Percentiles rank a stretch among this genome's conserved stretches.
Evolutionary conservation across 1,140 invertebrate genomes (phyloP).

Genomic region (Drosophila aff.): DNA sequence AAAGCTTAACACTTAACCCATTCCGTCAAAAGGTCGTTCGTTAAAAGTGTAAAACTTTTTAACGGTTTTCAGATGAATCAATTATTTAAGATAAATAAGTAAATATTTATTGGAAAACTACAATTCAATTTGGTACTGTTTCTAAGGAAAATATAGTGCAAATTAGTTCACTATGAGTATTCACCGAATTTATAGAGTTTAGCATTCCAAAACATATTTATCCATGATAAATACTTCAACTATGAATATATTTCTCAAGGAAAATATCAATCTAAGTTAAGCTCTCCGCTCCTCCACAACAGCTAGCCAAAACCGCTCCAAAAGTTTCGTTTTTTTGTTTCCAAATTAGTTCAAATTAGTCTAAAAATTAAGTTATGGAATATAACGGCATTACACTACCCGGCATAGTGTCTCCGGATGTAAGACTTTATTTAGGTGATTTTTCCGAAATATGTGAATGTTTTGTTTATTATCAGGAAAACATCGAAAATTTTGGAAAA

Average conservation of each 20-base stretch:
- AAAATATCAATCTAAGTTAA: neutral
- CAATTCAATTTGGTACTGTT: neutral
- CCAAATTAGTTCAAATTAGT: conserved; percentile 7
- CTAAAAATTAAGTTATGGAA: conserved; percentile 17
- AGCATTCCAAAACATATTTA: too few relatives aligned
- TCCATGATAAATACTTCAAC: conserved; percentile 16
- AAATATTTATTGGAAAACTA: neutral
- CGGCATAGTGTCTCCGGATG: conserved; percentile 29
- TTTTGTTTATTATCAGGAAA: conserved; percentile 5
- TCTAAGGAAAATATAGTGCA: neutral
- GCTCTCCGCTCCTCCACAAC: conserved; percentile 2
- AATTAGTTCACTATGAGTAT: too few relatives aligned
- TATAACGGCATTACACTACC: conserved; percentile 10
- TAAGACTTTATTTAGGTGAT: neutral
- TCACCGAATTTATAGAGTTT: neutral
- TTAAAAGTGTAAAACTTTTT: neutral
- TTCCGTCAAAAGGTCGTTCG: neutral
- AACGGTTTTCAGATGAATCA: neutral
- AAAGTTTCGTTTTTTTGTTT: conserved; percentile 10
- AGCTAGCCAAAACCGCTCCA: neutral
- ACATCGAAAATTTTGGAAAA: conserved; percentile 28
- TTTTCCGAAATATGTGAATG: too few relatives aligned
- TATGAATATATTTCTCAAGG: neutral
- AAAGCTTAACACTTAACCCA: conserved; percentile 5
- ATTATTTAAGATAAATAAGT: neutral